Percentiles rank a stretch among this genome's conserved stretches.
Evolutionary conservation across 2,113 vertebrate species (phyloP).

Genomic region (Burhinus bistriatus): DNA sequence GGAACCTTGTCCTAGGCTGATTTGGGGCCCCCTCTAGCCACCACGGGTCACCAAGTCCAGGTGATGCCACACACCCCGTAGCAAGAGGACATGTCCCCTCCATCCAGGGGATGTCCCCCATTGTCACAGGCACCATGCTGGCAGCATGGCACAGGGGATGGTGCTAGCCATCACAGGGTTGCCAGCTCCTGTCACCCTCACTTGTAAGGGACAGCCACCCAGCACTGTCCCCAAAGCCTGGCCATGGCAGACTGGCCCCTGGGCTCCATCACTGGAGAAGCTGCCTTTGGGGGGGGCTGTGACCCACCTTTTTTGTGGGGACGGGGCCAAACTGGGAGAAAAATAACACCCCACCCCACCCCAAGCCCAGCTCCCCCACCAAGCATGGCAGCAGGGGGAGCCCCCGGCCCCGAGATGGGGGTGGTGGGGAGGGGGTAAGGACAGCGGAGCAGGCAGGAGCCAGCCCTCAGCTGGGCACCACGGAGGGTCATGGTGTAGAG

Average conservation of each 20-base stretch:
- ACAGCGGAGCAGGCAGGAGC: too few relatives aligned
- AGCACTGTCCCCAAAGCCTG: background rate
- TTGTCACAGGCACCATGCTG: rapidly evolving
- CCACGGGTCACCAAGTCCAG: background rate
- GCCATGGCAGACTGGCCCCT: background rate
- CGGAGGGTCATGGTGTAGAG: too few relatives aligned
- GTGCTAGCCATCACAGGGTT: rapidly evolving
- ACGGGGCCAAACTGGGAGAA: too few relatives aligned
- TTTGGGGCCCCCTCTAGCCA: background rate
- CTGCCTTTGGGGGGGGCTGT: background rate
- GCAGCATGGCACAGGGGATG: too few relatives aligned
- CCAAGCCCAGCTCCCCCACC: too few relatives aligned
- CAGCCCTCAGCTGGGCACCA: too few relatives aligned
- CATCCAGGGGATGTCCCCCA: background rate
- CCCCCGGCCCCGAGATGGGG: too few relatives aligned
- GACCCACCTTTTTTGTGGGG: too few relatives aligned
- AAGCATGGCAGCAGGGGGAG: too few relatives aligned
- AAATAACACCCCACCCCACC: too few relatives aligned
- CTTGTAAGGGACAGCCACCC: background rate
- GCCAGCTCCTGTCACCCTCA: background rate
- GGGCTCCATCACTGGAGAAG: background rate
- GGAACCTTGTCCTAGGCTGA: rapidly evolving
- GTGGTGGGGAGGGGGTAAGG: too few relatives aligned
- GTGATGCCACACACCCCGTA: too few relatives aligned
- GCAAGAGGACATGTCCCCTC: background rate